These are phyloP conservation scores for Hanleya hanleyi DNA, from an alignment of 2,888 invertebrate species.

Conservation along the genomic window DNA sequence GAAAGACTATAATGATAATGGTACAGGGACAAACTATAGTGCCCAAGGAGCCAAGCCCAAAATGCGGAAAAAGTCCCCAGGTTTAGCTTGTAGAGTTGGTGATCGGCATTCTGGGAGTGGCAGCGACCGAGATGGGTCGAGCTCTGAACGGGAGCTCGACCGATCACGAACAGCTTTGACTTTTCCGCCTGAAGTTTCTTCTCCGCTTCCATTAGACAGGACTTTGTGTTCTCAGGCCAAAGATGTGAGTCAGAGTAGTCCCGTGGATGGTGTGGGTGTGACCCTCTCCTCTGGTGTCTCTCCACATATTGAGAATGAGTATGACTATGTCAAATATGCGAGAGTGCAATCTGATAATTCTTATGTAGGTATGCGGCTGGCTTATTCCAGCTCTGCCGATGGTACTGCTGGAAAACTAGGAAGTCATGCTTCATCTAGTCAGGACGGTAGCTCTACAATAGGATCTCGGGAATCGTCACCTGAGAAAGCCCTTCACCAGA, in stretches of 20 bases:
- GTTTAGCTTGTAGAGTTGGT: conserved; percentile 66
- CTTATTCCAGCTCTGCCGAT: conserved; percentile 73
- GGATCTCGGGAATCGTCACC: conserved; percentile 60
- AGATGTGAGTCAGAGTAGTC: too few relatives aligned
- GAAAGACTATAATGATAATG: conserved; percentile 60
- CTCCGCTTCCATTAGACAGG: too few relatives aligned
- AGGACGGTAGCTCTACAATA: not conserved
- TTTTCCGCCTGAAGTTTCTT: too few relatives aligned
- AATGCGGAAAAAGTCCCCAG: conserved; percentile 69
- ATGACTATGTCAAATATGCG: conserved; percentile 72
- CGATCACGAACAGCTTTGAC: too few relatives aligned
- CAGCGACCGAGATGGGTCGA: conserved; percentile 58
- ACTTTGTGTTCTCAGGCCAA: too few relatives aligned
- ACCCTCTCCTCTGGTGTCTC: conserved; percentile 16
- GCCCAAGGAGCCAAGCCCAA: conserved; percentile 64
- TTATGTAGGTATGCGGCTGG: conserved; percentile 84
- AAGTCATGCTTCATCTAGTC: not conserved
- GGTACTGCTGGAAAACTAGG: not conserved
- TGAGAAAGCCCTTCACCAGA: conserved; percentile 52
- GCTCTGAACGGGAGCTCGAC: conserved; percentile 52
- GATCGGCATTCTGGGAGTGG: conserved; percentile 38
- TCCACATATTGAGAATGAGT: conserved; percentile 71
- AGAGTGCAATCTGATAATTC: conserved; percentile 79
- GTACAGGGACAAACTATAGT: conserved; percentile 35
- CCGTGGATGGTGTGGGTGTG: not conserved